These are phyloP conservation scores for Epiblema foenella DNA, from an alignment of 2,888 invertebrate genomes.

Conservation along the genomic window DNA sequence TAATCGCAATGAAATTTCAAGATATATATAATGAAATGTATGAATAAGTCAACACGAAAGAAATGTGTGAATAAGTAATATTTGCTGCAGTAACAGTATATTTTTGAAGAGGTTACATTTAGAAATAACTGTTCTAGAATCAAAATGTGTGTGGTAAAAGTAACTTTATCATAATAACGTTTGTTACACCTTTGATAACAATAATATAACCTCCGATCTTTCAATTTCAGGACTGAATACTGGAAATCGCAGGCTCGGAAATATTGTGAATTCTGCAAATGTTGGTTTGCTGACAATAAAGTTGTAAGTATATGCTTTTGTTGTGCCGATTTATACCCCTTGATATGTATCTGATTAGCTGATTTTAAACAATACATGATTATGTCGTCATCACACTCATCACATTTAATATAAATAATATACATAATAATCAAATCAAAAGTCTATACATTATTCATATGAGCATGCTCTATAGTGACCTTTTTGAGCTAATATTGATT, in stretches of 20 bases:
- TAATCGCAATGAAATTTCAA: background rate
- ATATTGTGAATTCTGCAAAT: conserved; percentile 98
- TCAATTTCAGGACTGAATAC: conserved; percentile 91
- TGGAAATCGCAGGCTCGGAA: conserved; percentile 98
- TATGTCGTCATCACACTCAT: too few relatives aligned
- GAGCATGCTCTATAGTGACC: too few relatives aligned
- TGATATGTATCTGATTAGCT: too few relatives aligned
- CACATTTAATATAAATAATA: too few relatives aligned
- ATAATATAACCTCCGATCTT: conserved; percentile 1
- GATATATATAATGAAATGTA: background rate
- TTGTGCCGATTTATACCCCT: background rate
- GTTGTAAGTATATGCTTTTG: conserved; percentile 85
- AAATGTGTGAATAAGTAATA: background rate
- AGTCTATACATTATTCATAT: too few relatives aligned
- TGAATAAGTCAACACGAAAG: too few relatives aligned
- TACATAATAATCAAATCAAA: too few relatives aligned
- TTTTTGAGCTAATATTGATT: background rate
- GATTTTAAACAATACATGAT: too few relatives aligned
- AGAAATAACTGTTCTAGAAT: background rate
- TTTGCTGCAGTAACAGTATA: background rate
- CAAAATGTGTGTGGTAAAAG: conserved; percentile 14
- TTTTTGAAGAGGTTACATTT: background rate
- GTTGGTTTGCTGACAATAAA: conserved; percentile 99
- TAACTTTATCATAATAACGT: background rate
- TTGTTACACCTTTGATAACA: background rate